phyloP scores from a whole-genome alignment of 2,888 invertebrate genomes.

The Exephanes ischioxanthus region DNA sequence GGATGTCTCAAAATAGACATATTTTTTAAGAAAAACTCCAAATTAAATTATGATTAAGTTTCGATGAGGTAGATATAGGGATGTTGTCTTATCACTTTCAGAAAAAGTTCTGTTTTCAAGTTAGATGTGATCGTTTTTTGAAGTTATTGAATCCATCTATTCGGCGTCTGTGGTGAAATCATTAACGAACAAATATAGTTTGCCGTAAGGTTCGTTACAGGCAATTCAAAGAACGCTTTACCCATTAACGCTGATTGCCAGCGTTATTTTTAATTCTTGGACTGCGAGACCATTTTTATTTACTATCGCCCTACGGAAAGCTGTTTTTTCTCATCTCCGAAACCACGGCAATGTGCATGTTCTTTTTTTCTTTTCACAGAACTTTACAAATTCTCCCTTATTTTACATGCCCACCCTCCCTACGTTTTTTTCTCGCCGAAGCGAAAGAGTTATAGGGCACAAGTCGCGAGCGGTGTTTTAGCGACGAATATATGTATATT shows the following conservation, averaged over 20 bases:
- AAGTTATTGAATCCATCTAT: too few relatives aligned
- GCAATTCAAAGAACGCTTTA: background rate
- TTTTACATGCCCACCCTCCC: background rate
- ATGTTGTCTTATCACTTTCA: too few relatives aligned
- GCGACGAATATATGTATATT: conserved; percentile 17
- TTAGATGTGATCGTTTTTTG: too few relatives aligned
- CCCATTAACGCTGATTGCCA: background rate
- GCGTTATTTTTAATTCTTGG: background rate
- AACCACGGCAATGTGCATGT: background rate
- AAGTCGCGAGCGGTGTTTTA: conserved; percentile 21
- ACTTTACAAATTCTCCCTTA: conserved; percentile 6
- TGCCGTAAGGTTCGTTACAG: too few relatives aligned
- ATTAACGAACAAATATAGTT: too few relatives aligned
- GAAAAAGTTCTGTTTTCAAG: too few relatives aligned
- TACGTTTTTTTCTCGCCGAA: background rate
- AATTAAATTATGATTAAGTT: too few relatives aligned
- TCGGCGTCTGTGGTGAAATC: too few relatives aligned
- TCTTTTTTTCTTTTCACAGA: background rate
- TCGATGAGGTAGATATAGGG: too few relatives aligned
- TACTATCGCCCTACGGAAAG: background rate
- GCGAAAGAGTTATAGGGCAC: background rate
- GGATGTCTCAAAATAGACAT: too few relatives aligned
- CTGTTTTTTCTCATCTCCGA: background rate
- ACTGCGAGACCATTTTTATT: background rate
- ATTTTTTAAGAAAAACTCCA: too few relatives aligned